Percentiles rank a stretch among this genome's conserved stretches.
Conservation (phyloP, 2,797 vertebrate species). For the Alosa sapidissima region DNA sequence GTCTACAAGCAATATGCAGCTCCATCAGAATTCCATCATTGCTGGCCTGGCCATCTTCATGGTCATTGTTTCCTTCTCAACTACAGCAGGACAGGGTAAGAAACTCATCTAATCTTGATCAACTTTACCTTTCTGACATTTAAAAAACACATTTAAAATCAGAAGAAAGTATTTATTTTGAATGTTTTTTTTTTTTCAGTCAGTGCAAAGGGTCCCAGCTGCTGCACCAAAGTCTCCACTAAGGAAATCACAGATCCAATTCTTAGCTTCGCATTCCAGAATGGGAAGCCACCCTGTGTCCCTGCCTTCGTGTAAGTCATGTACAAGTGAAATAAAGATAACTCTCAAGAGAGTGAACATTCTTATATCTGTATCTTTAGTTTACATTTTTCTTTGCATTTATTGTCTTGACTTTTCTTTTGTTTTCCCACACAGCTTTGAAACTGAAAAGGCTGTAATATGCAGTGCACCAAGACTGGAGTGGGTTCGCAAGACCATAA, state of each 20-base stretch:
- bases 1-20: constrained; percentile 48
- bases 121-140: neutral
- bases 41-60: neutral
- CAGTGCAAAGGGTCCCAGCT: neutral
- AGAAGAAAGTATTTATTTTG: neutral
- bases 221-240: neutral
- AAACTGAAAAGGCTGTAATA: neutral
- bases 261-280: neutral
- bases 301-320: neutral
- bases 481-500: neutral
- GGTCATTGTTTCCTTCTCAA: neutral
- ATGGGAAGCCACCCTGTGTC: neutral
- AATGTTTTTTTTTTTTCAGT: neutral
- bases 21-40: constrained; percentile 24
- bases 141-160: too few relatives aligned
- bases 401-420: too few relatives aligned
- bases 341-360: too few relatives aligned
- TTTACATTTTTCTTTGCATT: neutral
- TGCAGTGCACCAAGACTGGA: neutral
- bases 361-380: neutral
- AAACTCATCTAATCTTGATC: neutral
- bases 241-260: neutral
- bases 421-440: neutral
- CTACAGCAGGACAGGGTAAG: neutral
- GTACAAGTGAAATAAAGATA: too few relatives aligned